phyloP scores from a whole-genome alignment of 2,888 invertebrate genomes.

The Malthinus seriepunctatus region DNA sequence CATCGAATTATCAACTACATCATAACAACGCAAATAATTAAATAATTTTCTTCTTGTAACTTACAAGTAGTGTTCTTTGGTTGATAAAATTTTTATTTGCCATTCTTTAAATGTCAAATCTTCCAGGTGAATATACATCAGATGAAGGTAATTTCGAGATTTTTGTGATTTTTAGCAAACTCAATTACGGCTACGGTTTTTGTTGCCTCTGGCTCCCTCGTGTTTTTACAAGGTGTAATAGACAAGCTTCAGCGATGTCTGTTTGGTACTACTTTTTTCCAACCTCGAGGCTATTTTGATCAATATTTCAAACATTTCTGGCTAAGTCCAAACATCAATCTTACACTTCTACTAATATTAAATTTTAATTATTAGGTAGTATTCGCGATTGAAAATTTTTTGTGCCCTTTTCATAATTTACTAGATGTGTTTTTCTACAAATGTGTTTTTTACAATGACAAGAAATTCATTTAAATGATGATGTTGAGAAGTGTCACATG shows the following conservation, averaged over 20 bases:
- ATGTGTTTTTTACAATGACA: constrained; percentile 19
- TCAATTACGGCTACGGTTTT: constrained; percentile 45
- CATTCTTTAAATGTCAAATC: constrained; percentile 8
- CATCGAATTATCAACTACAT: no score
- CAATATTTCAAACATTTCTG: constrained; percentile 30
- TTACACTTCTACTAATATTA: constrained; percentile 3
- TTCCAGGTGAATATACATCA: constrained; percentile 23
- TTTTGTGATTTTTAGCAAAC: constrained; percentile 51
- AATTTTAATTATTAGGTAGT: background rate
- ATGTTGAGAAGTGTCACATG: constrained; percentile 45
- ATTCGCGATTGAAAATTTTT: no score
- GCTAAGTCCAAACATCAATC: constrained; percentile 21
- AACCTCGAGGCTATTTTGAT: constrained; percentile 29
- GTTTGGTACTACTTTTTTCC: constrained; percentile 32
- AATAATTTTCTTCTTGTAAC: background rate
- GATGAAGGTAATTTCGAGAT: constrained; percentile 37
- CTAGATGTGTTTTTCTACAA: background rate
- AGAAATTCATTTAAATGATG: constrained; percentile 49
- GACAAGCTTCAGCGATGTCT: constrained; percentile 31
- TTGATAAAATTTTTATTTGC: background rate
- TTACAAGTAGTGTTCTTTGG: background rate
- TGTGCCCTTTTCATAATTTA: no score
- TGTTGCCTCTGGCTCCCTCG: constrained; percentile 39
- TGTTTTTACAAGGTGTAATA: constrained; percentile 45
- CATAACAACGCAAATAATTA: no score